Percentiles rank a stretch among this genome's conserved stretches.
Conservation (phyloP, 2,888 invertebrate genomes). For the Octodonta nipae region DNA sequence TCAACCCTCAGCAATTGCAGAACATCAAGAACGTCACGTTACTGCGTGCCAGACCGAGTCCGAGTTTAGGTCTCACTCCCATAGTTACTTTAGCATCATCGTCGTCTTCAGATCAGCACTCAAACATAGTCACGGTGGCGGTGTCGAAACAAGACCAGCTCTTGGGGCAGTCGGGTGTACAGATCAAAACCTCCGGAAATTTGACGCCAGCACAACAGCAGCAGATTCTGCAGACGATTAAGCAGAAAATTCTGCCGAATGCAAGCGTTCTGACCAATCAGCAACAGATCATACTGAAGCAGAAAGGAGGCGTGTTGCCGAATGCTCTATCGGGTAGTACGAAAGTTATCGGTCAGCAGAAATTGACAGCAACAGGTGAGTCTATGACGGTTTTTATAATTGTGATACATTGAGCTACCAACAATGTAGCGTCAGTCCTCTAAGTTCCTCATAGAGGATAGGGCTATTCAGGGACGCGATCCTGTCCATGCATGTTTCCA, state of each 20-base stretch:
- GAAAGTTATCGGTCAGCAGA: constrained; percentile 13
- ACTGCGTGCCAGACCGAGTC: constrained; percentile 20
- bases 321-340: constrained; percentile 8
- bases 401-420: too few relatives aligned
- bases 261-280: constrained; percentile 27
- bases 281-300: constrained; percentile 40
- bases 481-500: too few relatives aligned
- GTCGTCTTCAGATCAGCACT: constrained; percentile 9
- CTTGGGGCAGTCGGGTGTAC: constrained; percentile 20
- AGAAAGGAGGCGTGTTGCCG: constrained; percentile 22
- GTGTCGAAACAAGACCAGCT: constrained; percentile 19
- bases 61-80: constrained; percentile 14
- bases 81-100: constrained; percentile 8
- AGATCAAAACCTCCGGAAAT: constrained; percentile 25
- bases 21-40: constrained; percentile 33
- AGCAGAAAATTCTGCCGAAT: constrained; percentile 32
- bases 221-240: constrained; percentile 36
- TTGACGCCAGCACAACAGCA: constrained; percentile 35
- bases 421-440: too few relatives aligned
- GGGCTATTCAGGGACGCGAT: too few relatives aligned
- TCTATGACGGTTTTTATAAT: too few relatives aligned
- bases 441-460: too few relatives aligned
- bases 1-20: constrained; percentile 30
- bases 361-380: constrained; percentile 10
- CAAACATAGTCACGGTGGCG: constrained; percentile 19